Evolutionary conservation across 2,888 invertebrate genomes (phyloP), one percentile per base, ranked within the genome.

Genomic region (Cistogaster globosa): DNA sequence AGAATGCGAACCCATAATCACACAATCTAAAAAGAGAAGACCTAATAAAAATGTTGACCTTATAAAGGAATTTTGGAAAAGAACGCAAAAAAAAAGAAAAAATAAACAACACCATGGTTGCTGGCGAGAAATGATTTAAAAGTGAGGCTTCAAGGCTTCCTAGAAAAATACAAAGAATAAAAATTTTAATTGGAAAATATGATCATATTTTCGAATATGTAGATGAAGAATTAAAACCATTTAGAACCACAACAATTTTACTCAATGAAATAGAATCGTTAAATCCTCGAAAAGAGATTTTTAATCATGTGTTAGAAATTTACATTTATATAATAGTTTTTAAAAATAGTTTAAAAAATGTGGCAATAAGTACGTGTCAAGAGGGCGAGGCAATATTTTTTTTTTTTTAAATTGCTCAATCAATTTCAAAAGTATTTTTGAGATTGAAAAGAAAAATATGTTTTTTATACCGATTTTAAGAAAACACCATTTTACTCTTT

Each of bases 281-380:
- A 16, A 63, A 42, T 63, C 63, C 45, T 1, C 12, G 45, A 20
- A 63, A 63, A 63, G 45, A 63, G 45, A 63, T 63, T 63, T 63
- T 63, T 20, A 63, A 63, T n/a, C 48, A 65, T 20, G 22, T 48
- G 14, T 20, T 62, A 2, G 38, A 62, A 42, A 62, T 62, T 38
- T 62, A 38, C 20, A 62, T 42, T 14, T 62, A 62, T 6, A 9
- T 42, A 4, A 4, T 62, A 14, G 38, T 62, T 14, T 62, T 20
- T 20, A 38, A 62, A 62, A 62, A 42, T 12, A 12, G 20, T 0
- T 45, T 65, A 42, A 48, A 65, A 8, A 65, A 65, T 48, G 63
- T 65, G 7, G 63, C 45, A 8, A 22, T 48, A 20, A n/a, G 45
- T 48, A 65, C 63, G 4, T 65, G 63, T 26, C 8, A 65, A n/a